phyloP scores from a whole-genome alignment of 1,140 invertebrate genomes.

The Daktulosphaira vitifoliae region DNA sequence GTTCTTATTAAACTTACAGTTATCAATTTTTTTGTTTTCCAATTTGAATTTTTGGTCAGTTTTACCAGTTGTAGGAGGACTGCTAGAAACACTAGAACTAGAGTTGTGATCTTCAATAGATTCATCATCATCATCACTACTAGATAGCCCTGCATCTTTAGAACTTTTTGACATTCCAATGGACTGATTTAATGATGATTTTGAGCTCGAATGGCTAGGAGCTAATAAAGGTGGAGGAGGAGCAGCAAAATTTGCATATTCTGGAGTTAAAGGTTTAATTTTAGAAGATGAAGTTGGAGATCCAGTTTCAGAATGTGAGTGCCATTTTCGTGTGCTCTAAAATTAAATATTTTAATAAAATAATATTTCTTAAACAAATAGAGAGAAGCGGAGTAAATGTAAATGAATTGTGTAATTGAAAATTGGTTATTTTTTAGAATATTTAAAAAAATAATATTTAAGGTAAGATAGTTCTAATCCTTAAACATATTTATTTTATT shows the following conservation, averaged over 20 bases:
- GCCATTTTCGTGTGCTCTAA: constrained; percentile 30
- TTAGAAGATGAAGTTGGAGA: constrained; percentile 30
- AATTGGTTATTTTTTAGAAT: too few relatives aligned
- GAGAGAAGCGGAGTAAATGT: too few relatives aligned
- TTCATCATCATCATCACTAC: constrained; percentile 36
- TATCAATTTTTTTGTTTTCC: constrained; percentile 24
- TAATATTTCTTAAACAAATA: neutral
- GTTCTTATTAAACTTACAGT: constrained; percentile 28
- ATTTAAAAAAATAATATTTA: too few relatives aligned
- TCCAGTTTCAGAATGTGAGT: constrained; percentile 30
- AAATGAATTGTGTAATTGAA: too few relatives aligned
- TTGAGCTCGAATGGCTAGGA: constrained; percentile 24
- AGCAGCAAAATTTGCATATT: constrained; percentile 39
- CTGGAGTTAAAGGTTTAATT: constrained; percentile 35
- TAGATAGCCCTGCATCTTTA: constrained; percentile 37
- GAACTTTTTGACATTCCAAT: constrained; percentile 1
- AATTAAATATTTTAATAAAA: too few relatives aligned
- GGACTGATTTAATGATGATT: constrained; percentile 31
- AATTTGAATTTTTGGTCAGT: constrained; percentile 8
- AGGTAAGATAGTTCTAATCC: too few relatives aligned
- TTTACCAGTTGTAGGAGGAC: constrained; percentile 36
- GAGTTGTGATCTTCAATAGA: constrained; percentile 35
- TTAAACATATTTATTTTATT: too few relatives aligned
- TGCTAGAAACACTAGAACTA: constrained; percentile 37
- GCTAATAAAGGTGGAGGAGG: constrained; percentile 37